These are phyloP conservation scores for Equus przewalskii DNA, from an alignment of 2,113 vertebrate genomes.

Conservation along the genomic window DNA sequence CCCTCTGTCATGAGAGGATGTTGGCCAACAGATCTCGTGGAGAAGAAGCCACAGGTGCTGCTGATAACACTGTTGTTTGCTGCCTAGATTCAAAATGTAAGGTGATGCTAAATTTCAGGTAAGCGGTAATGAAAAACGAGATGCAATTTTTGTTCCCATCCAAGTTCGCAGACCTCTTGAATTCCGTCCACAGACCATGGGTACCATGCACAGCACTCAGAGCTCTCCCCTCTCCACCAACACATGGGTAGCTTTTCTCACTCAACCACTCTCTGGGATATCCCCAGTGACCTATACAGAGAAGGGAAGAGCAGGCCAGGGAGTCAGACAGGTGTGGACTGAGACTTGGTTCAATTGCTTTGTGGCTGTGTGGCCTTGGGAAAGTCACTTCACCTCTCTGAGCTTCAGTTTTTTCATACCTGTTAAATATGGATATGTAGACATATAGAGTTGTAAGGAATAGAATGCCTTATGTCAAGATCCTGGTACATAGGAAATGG, in stretches of 20 bases:
- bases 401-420: neutral
- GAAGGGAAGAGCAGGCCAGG: neutral
- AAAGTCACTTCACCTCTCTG: neutral
- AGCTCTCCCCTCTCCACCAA: neutral
- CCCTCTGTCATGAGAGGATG: fast-evolving
- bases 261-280: neutral
- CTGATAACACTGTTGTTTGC: neutral
- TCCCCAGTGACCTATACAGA: neutral
- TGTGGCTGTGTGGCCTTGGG: neutral
- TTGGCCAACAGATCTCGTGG: neutral
- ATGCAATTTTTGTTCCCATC: neutral
- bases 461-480: neutral
- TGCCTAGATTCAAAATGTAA: neutral
- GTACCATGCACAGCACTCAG: neutral
- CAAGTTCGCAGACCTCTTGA: neutral
- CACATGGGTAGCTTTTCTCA: neutral
- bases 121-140: neutral
- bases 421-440: neutral
- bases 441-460: neutral
- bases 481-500: neutral
- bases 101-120: neutral
- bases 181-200: neutral
- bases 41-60: neutral
- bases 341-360: neutral
- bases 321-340: neutral